A percentile compares a stretch with the other conserved stretches of the same genome.
These are phyloP conservation scores for Mesorhabditis belari DNA, from an alignment of 2,888 invertebrate genomes.

Conservation along the genomic window DNA sequence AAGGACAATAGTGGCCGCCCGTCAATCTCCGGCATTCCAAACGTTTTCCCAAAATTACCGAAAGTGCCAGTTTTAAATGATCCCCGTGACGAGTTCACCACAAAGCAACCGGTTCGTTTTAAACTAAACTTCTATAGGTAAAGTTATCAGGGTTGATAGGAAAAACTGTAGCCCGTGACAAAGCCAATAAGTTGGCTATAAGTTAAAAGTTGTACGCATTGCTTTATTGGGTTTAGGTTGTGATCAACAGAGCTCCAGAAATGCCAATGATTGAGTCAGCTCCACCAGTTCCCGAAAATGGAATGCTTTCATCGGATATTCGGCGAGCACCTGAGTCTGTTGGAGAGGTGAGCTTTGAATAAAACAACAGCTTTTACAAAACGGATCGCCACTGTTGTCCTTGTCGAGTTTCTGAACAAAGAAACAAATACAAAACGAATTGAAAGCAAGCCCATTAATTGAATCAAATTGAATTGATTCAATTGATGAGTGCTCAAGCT, in stretches of 20 bases:
- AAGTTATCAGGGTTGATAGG: no score
- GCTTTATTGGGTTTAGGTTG: no score
- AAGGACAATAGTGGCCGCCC: slow-evolving; percentile 14
- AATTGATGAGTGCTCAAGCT: no score
- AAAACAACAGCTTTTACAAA: no score
- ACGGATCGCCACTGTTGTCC: slow-evolving; percentile 26
- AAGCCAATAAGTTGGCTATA: not conserved
- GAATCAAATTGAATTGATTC: no score
- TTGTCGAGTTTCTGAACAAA: not conserved
- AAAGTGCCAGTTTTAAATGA: slow-evolving; percentile 32
- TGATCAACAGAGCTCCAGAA: slow-evolving; percentile 7
- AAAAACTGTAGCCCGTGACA: not conserved
- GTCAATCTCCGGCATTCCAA: slow-evolving; percentile 52
- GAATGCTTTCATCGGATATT: slow-evolving; percentile 41
- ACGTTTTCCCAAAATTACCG: slow-evolving; percentile 49
- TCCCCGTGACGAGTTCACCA: not conserved
- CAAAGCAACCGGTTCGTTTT: not conserved
- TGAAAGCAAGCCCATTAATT: no score
- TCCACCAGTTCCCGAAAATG: slow-evolving; percentile 48
- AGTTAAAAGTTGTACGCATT: no score
- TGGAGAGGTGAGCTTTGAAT: slow-evolving; percentile 27
- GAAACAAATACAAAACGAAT: no score
- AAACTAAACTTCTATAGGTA: not conserved
- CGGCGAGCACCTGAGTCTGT: slow-evolving; percentile 45
- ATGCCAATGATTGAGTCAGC: slow-evolving; percentile 25